These are phyloP conservation scores for Gallinago nigripennis DNA, from an alignment of 2,797 vertebrate species.

Conservation along the genomic window DNA sequence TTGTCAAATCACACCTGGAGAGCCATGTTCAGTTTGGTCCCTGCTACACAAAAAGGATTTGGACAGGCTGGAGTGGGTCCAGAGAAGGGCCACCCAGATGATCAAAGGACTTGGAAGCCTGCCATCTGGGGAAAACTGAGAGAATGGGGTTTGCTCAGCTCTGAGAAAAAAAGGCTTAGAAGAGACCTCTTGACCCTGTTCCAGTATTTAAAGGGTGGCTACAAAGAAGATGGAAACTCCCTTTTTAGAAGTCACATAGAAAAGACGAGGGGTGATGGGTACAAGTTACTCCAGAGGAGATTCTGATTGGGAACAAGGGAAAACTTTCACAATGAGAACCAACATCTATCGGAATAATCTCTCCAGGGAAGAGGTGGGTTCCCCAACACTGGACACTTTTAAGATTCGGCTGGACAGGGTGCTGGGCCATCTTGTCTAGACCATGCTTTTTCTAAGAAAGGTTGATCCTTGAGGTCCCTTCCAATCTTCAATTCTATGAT, in stretches of 20 bases:
- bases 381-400: not conserved
- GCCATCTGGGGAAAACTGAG: not conserved
- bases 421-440: not conserved
- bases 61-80: not conserved
- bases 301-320: not conserved
- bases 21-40: not conserved
- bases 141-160: not conserved
- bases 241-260: not conserved
- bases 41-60: not conserved
- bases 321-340: not conserved
- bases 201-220: not conserved
- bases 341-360: not conserved
- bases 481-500: not conserved
- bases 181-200: not conserved
- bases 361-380: not conserved
- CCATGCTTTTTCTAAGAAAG: not conserved
- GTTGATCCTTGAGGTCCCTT: not conserved
- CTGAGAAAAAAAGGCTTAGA: not conserved
- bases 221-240: not conserved
- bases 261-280: not conserved
- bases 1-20: not conserved
- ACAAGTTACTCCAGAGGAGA: not conserved
- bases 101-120: not conserved
- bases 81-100: not conserved
- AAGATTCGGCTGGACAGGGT: not conserved